These are phyloP conservation scores for Meta bourneti DNA, from an alignment of 2,888 invertebrate species.

Conservation along the genomic window DNA sequence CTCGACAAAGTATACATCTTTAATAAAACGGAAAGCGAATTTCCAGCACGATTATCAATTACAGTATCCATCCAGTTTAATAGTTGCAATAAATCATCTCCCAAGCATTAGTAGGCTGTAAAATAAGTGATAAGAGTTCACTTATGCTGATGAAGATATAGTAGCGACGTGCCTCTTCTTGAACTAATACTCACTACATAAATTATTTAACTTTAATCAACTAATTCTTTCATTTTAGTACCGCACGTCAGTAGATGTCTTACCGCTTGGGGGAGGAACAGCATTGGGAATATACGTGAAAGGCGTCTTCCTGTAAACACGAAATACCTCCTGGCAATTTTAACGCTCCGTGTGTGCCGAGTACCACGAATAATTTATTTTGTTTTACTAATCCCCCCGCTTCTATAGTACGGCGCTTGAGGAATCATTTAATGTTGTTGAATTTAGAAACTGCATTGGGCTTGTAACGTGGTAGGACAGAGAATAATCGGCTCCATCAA, in stretches of 20 bases:
- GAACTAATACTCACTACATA: background rate
- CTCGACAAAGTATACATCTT: too few species aligned
- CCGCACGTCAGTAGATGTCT: background rate
- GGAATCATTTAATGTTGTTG: background rate
- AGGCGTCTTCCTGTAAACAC: conserved; percentile 2
- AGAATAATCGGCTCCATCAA: too few species aligned
- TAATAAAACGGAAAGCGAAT: background rate
- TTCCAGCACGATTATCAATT: background rate
- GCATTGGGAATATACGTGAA: background rate
- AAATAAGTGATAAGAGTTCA: background rate
- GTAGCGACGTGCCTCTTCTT: background rate
- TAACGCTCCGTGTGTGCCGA: background rate
- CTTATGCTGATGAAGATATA: background rate
- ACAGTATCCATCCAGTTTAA: background rate
- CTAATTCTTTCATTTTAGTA: background rate
- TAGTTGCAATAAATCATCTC: background rate
- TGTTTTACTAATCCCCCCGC: background rate
- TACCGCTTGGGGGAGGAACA: background rate
- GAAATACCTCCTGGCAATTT: background rate
- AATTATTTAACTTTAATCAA: conserved; percentile 30
- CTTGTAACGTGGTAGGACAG: too few species aligned
- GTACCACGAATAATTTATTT: background rate
- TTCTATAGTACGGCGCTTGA: background rate
- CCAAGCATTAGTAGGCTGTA: background rate
- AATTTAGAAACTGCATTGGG: too few species aligned